Evolutionary conservation across 2,888 invertebrate species (phyloP).

Genomic region (Cheilosia vulpina): DNA sequence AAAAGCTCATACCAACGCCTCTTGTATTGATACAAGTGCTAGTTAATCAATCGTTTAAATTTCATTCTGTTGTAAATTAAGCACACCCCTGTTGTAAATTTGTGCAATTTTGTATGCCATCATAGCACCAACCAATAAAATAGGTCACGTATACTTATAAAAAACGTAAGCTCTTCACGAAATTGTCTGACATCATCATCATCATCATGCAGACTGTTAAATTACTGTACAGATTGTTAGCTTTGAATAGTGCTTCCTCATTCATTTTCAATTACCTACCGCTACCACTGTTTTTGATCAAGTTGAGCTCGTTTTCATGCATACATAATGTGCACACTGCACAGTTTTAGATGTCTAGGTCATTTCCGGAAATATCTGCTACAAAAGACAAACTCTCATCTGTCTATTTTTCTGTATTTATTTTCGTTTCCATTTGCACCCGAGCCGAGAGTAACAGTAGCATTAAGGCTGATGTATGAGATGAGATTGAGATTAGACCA

Average conservation of each 20-base stretch:
- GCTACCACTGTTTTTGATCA: neutral
- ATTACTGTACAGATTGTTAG: constrained; percentile 4
- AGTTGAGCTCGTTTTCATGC: constrained; percentile 11
- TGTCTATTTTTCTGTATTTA: neutral
- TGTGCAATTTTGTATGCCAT: neutral
- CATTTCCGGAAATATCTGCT: constrained; percentile 1
- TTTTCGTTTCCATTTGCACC: neutral
- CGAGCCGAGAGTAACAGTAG: no score
- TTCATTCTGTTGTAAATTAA: neutral
- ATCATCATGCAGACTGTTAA: constrained; percentile 23
- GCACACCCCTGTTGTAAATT: neutral
- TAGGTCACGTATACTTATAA: constrained; percentile 19
- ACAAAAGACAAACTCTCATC: neutral
- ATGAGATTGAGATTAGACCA: constrained; percentile 2
- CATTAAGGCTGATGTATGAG: no score
- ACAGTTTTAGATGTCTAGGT: constrained; percentile 4
- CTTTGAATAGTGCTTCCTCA: constrained; percentile 27
- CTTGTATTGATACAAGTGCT: no score
- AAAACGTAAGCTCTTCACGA: neutral
- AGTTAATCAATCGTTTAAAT: no score
- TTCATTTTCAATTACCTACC: constrained; percentile 41
- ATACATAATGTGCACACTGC: neutral
- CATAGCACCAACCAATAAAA: neutral
- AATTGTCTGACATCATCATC: constrained; percentile 8
- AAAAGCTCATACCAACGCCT: no score